Percentiles rank a stretch among this genome's conserved stretches.
phyloP scores from a whole-genome alignment of 37 sponge, comb jelly and placozoan genomes.

The Diacarnus erythraeanus region DNA sequence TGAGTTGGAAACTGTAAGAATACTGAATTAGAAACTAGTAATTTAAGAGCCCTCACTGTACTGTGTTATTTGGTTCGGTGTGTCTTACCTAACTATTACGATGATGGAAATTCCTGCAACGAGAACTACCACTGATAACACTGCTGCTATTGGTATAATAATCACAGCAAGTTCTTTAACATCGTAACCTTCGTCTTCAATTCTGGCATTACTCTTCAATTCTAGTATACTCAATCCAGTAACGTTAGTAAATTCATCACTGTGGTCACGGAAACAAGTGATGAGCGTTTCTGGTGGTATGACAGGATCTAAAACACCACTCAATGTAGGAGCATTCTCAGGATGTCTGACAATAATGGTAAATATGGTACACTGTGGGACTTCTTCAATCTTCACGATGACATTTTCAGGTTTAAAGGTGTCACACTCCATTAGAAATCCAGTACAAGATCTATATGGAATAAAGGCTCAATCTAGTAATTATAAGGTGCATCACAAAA shows the following conservation, averaged over 20 bases:
- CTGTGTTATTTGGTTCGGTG: too few relatives aligned
- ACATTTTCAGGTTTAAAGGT: not conserved
- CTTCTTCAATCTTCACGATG: not conserved
- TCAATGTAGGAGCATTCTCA: not conserved
- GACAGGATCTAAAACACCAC: not conserved
- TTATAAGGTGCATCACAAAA: too few relatives aligned
- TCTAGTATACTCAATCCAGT: not conserved
- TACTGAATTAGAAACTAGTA: too few relatives aligned
- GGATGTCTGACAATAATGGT: not conserved
- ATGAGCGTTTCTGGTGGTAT: not conserved
- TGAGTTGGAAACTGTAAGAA: too few relatives aligned
- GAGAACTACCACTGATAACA: not conserved
- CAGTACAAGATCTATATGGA: slow-evolving; percentile 1
- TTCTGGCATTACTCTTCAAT: not conserved
- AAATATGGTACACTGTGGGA: not conserved
- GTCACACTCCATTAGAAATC: not conserved
- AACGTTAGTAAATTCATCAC: not conserved
- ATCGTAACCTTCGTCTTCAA: not conserved
- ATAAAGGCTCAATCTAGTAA: too few relatives aligned
- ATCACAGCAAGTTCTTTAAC: not conserved
- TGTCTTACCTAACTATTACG: not conserved
- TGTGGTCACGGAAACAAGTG: not conserved
- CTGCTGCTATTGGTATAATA: not conserved
- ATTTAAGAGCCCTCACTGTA: too few relatives aligned
- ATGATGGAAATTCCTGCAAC: not conserved